These are phyloP conservation scores for Haplochromis burtoni DNA, from an alignment of 2,113 vertebrate genomes.

Conservation along the genomic window DNA sequence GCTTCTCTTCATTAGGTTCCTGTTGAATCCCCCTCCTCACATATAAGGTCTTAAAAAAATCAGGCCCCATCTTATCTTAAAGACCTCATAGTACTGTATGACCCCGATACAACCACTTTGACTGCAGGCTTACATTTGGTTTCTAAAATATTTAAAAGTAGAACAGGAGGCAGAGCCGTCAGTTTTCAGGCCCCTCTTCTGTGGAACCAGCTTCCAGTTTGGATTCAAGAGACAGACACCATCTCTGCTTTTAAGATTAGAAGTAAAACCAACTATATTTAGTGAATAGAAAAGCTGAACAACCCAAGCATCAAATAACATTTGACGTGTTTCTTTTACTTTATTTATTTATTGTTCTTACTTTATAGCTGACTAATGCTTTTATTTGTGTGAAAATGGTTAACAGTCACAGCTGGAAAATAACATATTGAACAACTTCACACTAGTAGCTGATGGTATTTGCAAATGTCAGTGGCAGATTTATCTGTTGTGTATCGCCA, in stretches of 20 bases:
- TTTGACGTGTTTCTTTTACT: neutral
- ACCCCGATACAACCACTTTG: neutral
- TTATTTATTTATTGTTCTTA: neutral
- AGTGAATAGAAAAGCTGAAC: neutral
- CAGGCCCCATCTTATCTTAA: neutral
- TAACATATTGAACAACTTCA: neutral
- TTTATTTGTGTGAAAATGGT: neutral
- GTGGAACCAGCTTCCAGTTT: neutral
- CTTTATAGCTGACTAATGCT: neutral
- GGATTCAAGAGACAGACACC: neutral
- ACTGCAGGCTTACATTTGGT: neutral
- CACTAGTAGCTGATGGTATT: neutral
- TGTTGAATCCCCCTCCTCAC: neutral
- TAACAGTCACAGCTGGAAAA: neutral
- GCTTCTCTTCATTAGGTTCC: neutral
- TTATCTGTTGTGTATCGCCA: rapidly evolving
- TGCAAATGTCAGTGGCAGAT: neutral
- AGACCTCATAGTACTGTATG: neutral
- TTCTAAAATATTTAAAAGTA: neutral
- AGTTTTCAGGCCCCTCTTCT: neutral
- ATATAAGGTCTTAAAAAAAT: neutral
- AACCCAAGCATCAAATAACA: neutral
- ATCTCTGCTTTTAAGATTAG: neutral
- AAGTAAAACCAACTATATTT: neutral
- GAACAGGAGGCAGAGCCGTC: neutral